These are phyloP conservation scores for Hypercompe scribonia DNA, from an alignment of 2,888 invertebrate species.

Conservation along the genomic window DNA sequence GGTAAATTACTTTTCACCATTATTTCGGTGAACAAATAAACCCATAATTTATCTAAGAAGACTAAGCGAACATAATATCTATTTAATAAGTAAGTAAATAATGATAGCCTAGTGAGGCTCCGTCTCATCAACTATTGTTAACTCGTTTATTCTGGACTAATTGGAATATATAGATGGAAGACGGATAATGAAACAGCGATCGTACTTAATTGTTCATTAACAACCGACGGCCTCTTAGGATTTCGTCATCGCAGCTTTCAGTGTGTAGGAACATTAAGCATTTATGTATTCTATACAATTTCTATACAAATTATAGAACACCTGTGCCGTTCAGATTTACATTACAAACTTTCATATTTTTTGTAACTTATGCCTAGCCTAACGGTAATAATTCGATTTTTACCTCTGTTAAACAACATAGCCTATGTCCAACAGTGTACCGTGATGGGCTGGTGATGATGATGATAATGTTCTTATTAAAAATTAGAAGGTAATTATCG, in stretches of 20 bases:
- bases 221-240: constrained; percentile 24
- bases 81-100: constrained; percentile 18
- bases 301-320: no score
- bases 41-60: constrained; percentile 13
- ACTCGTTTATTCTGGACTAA: constrained; percentile 38
- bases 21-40: constrained; percentile 6
- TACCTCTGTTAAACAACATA: no score
- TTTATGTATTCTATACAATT: no score
- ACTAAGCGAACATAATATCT: constrained; percentile 9
- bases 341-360: no score
- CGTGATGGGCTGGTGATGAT: no score
- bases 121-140: constrained; percentile 31
- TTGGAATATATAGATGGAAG: constrained; percentile 25
- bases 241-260: constrained; percentile 14
- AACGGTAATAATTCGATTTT: no score
- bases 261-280: background rate
- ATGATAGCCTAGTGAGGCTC: constrained; percentile 12
- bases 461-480: no score
- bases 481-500: no score
- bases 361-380: no score
- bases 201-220: constrained; percentile 38
- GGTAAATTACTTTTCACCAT: background rate
- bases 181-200: constrained; percentile 39
- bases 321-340: no score
- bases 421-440: no score